Conservation (phyloP, 1,140 invertebrate genomes). For the Drosophila rhopaloa region DNA sequence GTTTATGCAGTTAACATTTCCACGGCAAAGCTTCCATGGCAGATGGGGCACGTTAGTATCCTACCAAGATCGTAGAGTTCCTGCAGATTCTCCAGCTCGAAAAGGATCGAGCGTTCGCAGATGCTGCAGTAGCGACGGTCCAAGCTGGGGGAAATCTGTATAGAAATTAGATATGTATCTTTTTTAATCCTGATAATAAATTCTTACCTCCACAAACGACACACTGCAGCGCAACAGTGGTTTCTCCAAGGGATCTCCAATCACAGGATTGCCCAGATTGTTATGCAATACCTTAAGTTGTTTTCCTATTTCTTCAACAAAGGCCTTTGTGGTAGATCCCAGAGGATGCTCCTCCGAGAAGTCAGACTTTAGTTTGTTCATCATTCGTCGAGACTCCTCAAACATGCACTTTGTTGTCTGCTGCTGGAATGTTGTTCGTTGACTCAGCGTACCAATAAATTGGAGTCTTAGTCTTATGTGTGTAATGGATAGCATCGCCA, state of each 20-base stretch:
- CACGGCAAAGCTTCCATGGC: conserved; percentile 46
- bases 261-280: conserved; percentile 4
- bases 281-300: conserved; percentile 34
- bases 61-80: conserved; percentile 46
- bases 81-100: conserved; percentile 41
- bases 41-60: conserved; percentile 54
- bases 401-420: conserved; percentile 26
- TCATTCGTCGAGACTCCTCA: conserved; percentile 10
- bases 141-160: conserved; percentile 44
- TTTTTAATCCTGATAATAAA: too few species aligned
- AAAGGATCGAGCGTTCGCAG: conserved; percentile 41
- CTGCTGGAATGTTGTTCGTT: conserved; percentile 39
- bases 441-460: conserved; percentile 23
- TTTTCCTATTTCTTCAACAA: conserved; percentile 14
- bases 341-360: conserved; percentile 1
- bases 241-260: not conserved
- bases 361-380: conserved; percentile 12
- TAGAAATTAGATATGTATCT: not conserved
- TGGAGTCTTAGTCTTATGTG: conserved; percentile 65
- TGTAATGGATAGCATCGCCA: conserved; percentile 48
- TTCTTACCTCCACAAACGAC: conserved; percentile 46
- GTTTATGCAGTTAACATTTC: conserved; percentile 56
- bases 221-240: conserved; percentile 24
- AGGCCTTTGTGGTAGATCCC: not conserved
- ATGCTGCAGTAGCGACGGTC: conserved; percentile 56